Evolutionary conservation across 2,113 vertebrate genomes (phyloP), one percentile per base, ranked within the genome.

Genomic region (Scalopus aquaticus): DNA sequence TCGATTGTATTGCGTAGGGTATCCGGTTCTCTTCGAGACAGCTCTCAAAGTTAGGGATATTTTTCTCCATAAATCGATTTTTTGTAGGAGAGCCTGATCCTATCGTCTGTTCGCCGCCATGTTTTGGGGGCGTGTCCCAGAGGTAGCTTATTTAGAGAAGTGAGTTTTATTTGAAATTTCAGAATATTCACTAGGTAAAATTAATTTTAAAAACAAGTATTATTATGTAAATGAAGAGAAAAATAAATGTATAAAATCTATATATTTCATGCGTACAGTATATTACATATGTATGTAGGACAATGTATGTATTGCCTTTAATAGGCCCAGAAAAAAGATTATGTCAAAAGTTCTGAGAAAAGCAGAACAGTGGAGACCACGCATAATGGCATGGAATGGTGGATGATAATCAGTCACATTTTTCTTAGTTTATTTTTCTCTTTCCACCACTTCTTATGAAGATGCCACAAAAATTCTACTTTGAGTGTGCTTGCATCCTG

Each of bases 101-200:
- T n/a, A n/a, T n/a, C n/a, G n/a, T n/a, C n/a, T n/a, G n/a, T n/a
- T n/a, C n/a, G n/a, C n/a, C n/a, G n/a, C n/a, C n/a, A n/a, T n/a
- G n/a, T n/a, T n/a, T n/a, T n/a, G n/a, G n/a, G n/a, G n/a, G n/a
- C n/a, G n/a, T n/a, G n/a, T n/a, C n/a, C n/a, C n/a, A n/a, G n/a
- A n/a, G n/a, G n/a, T n/a, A n/a, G n/a, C n/a, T n/a, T n/a, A n/a
- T n/a, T n/a, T 87, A 95, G 19, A 7, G 24, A 86, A 46, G 8
- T 74, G 22, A 35, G 5, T 35, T 80, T 85, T 77, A 73, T 49
- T 60, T 93, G 51, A 76, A 95, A 84, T 78, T 69, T 24, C 15
- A 80, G 6, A 95, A 73, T 17, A 83, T 49, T 76, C 62, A 77
- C 12, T 72, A 88, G 22, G 10, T 89, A 91, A 80, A 93, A 80